Conservation (phyloP, 2,113 vertebrate genomes). For the Oncorhynchus tshawytscha region DNA sequence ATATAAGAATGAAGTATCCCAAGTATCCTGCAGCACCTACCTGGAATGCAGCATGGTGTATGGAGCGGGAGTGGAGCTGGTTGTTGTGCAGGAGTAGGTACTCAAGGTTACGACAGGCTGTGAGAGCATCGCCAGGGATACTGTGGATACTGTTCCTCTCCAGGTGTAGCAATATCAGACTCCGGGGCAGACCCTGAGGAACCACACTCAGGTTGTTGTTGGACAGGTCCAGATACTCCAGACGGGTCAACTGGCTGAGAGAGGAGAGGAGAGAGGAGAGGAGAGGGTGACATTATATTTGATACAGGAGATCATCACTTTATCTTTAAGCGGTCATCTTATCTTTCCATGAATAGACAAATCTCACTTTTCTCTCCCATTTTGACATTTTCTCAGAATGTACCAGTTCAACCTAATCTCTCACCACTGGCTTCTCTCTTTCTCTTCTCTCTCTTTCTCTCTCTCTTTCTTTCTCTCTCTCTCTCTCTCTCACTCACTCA, state of each 20-base stretch:
- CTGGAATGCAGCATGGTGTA: constrained; percentile 86
- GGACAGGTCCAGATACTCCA: constrained; percentile 95
- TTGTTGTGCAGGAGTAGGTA: constrained; percentile 97
- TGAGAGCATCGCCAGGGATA: constrained; percentile 81
- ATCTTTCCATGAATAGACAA: neutral
- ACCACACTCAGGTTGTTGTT: constrained; percentile 92
- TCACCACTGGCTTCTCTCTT: neutral
- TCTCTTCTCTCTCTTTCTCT: neutral
- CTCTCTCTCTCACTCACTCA: too few relatives aligned
- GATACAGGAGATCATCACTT: too few relatives aligned
- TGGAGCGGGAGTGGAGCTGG: constrained; percentile 83
- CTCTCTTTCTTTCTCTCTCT: too few relatives aligned
- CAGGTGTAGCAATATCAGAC: constrained; percentile 89
- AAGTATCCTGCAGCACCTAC: constrained; percentile 26
- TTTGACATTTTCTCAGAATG: neutral
- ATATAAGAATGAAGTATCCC: constrained; percentile 77
- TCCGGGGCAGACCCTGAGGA: constrained; percentile 87
- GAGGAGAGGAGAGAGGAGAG: constrained; percentile 11
- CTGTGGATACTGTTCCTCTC: constrained; percentile 90
- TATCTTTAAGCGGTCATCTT: neutral
- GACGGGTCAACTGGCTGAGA: constrained; percentile 84
- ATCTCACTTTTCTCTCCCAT: too few relatives aligned
- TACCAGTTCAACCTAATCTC: neutral
- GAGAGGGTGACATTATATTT: too few relatives aligned
- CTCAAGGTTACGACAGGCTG: constrained; percentile 85